Conservation (phyloP, 2,113 vertebrate species). For the Fukomys damarensis region DNA sequence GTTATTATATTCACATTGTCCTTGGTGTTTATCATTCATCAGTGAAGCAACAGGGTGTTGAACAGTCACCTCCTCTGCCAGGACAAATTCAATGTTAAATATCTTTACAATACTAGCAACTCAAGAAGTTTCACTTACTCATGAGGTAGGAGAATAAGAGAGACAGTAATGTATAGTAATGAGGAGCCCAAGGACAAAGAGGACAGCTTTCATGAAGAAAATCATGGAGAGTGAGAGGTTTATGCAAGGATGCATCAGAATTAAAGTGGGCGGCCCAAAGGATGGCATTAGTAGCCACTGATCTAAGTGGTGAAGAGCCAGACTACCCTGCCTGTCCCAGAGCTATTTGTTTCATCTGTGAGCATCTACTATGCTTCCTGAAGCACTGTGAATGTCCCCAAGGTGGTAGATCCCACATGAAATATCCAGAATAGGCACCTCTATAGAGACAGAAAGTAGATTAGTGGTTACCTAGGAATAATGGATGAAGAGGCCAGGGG, state of each 20-base stretch:
- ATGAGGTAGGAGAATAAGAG: neutral
- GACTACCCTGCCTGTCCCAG: neutral
- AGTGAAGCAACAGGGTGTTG: neutral
- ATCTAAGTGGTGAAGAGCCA: neutral
- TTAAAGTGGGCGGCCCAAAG: neutral
- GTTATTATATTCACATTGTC: neutral
- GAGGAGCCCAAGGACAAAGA: neutral
- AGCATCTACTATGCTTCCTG: neutral
- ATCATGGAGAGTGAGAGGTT: neutral
- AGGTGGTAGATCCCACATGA: neutral
- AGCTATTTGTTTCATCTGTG: no score
- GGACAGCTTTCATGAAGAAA: neutral
- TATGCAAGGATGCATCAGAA: neutral
- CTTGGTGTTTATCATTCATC: neutral
- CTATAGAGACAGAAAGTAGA: neutral
- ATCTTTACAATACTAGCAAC: neutral
- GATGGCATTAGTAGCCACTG: neutral
- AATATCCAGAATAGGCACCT: neutral
- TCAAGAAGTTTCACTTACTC: neutral
- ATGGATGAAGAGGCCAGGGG: accelerated
- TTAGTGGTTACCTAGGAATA: neutral
- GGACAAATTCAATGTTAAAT: neutral
- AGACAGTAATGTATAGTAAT: neutral
- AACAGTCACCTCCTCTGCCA: neutral
- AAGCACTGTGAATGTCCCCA: accelerated